Conservation (phyloP, 2,797 vertebrate genomes). For the Pagetopsis macropterus region DNA sequence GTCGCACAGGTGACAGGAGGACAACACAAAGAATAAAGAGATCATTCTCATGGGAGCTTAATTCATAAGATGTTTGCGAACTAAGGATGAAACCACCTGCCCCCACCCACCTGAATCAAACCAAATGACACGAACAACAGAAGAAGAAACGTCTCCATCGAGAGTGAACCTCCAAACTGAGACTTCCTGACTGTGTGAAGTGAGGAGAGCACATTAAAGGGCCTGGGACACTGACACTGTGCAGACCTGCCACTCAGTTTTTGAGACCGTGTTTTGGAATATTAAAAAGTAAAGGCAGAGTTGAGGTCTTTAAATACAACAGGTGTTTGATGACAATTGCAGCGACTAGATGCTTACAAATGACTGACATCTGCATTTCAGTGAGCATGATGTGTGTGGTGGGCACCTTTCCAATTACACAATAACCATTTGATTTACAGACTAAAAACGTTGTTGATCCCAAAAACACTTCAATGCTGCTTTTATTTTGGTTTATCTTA, state of each 20-base stretch:
- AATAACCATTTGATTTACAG: no score
- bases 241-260: constrained; percentile 15
- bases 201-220: constrained; percentile 43
- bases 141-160: constrained; percentile 23
- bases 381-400: no score
- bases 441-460: no score
- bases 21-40: constrained; percentile 2
- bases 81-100: constrained; percentile 30
- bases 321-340: not conserved
- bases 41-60: constrained; percentile 29
- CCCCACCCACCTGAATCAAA: constrained; percentile 15
- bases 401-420: no score
- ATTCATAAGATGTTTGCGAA: constrained; percentile 34
- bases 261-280: not conserved
- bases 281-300: constrained; percentile 13
- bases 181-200: constrained; percentile 24
- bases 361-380: no score
- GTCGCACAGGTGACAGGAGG: no score
- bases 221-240: constrained; percentile 17
- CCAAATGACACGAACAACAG: constrained; percentile 27
- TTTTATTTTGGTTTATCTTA: no score
- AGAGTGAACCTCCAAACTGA: constrained; percentile 42
- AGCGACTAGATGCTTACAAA: not conserved
- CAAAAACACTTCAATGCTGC: no score
- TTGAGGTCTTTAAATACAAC: constrained; percentile 1